Evolutionary conservation across 2,888 invertebrate genomes (phyloP), one percentile per base, ranked within the genome.

Genomic region (Drosophila pseudotalamancana): DNA sequence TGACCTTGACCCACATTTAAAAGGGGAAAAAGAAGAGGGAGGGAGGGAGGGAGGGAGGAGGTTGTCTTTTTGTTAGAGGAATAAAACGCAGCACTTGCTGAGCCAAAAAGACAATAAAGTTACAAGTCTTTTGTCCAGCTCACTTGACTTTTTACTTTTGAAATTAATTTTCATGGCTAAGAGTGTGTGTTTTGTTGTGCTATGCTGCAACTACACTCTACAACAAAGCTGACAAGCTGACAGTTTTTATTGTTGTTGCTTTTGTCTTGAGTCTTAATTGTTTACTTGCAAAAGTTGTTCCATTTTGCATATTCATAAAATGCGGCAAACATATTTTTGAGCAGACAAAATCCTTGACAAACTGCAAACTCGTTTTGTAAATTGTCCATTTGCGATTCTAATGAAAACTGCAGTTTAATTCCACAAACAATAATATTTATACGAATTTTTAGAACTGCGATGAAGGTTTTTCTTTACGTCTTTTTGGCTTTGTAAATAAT

Each of bases 1-100:
- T 72, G 87, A 62, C 82, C 87, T 87, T 83, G 82, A 83, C 82
- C 82, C 69, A 87, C 68, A 65, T 72, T 70, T 16, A 11, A n/a
- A 6, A 4, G 9, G 34, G n/a, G n/a, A n/a, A n/a, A n/a, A n/a
- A n/a, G n/a, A n/a, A n/a, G n/a, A n/a, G n/a, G n/a, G n/a, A n/a
- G n/a, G n/a, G n/a, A n/a, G n/a, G n/a, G n/a, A n/a, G 18, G 18
- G 27, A 9, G 18, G 18, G 27, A 11, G 27, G 16, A 18, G 6
- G 2, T 25, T 6, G 6, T 9, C 25, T 18, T 29, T 27, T 27
- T 6, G 27, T 6, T 31, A 32, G 25, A 23, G n/a, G 21, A 45
- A 25, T 16, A 19, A 45, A 45, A 32, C 16, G 27, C 31, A 45
- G 35, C 16, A 42, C 16, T 35, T 29, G 9, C 19, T 2, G 6